These are phyloP conservation scores for Lepus townsendii DNA, from an alignment of 2,797 vertebrate species.

Conservation along the genomic window DNA sequence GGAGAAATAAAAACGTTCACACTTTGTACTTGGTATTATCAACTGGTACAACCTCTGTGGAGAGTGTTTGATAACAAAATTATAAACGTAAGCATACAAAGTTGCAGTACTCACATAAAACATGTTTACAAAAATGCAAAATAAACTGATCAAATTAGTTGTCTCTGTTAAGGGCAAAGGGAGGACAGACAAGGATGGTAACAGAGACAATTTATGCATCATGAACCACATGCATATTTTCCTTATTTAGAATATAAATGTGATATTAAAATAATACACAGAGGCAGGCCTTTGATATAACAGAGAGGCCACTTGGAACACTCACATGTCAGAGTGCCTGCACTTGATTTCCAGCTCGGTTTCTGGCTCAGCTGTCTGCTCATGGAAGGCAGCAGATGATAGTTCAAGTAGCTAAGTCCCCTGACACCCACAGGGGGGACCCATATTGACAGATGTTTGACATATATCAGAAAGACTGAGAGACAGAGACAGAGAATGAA, in stretches of 20 bases:
- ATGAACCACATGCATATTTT: background rate
- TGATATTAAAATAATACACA: slow-evolving; percentile 5
- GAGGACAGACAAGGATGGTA: background rate
- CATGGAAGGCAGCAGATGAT: too few species aligned
- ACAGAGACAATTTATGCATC: background rate
- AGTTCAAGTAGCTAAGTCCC: too few species aligned
- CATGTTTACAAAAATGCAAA: background rate
- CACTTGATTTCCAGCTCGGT: background rate
- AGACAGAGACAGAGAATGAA: too few species aligned
- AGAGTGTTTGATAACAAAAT: slow-evolving; percentile 9
- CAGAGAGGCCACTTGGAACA: background rate
- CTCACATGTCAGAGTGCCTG: too few species aligned
- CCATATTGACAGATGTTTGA: too few species aligned
- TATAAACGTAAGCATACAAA: background rate
- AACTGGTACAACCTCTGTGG: background rate
- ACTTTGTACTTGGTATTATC: background rate
- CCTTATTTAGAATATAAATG: slow-evolving; percentile 5
- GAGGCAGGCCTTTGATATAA: background rate
- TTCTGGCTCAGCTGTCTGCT: too few species aligned
- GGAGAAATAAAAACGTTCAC: background rate
- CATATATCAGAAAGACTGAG: too few species aligned
- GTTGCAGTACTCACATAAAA: background rate
- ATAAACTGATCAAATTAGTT: background rate
- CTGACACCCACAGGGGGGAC: too few species aligned
- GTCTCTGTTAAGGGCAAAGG: background rate